Evolutionary conservation across 2,797 vertebrate species (phyloP).

Genomic region (Chiroxiphia lanceolata): DNA sequence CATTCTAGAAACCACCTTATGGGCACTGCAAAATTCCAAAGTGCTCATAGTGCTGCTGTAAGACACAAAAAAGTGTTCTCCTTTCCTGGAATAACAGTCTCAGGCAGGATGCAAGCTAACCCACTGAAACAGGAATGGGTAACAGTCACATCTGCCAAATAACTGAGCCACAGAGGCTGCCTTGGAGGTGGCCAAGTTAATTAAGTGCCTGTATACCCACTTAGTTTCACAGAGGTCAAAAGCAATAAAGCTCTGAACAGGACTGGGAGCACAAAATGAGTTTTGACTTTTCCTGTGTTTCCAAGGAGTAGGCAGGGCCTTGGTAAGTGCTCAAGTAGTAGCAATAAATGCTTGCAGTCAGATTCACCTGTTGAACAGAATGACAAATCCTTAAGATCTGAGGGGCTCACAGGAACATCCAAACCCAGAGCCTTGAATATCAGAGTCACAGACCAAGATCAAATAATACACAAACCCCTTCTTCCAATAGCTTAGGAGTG

Average conservation of each 20-base stretch:
- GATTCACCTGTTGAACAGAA: background rate
- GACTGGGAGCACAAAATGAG: background rate
- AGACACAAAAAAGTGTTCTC: background rate
- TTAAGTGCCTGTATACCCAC: background rate
- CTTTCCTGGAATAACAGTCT: background rate
- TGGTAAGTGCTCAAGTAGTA: background rate
- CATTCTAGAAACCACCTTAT: background rate
- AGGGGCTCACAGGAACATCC: background rate
- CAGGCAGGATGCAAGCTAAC: background rate
- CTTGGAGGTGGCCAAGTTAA: background rate
- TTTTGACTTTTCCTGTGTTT: background rate
- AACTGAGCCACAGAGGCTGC: background rate
- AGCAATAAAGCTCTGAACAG: background rate
- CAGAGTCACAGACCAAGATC: background rate
- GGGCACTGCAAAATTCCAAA: background rate
- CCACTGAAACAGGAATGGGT: background rate
- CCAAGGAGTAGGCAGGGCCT: background rate
- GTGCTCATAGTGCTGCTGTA: background rate
- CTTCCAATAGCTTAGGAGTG: background rate
- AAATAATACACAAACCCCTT: background rate
- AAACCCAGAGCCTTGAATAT: background rate
- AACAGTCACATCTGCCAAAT: background rate
- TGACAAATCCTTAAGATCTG: background rate
- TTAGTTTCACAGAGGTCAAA: background rate
- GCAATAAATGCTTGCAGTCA: background rate